Evolutionary conservation across 2,113 vertebrate genomes (phyloP).

Genomic region (Pelmatolapia mariae): DNA sequence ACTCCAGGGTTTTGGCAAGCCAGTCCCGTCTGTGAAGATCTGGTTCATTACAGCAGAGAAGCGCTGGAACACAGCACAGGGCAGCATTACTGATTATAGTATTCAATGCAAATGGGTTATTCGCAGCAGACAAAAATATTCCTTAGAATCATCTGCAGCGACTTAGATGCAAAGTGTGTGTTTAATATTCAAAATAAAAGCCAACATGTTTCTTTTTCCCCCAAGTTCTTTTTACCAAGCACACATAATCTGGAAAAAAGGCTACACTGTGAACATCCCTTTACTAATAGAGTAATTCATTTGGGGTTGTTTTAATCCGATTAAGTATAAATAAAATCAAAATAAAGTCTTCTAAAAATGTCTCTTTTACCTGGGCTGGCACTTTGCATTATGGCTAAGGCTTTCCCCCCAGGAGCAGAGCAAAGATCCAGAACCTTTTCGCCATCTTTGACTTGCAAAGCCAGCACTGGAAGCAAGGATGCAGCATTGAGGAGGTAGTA

Average conservation of each 20-base stretch:
- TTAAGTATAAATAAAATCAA: neutral
- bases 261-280: neutral
- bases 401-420: slow-evolving; percentile 93
- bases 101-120: neutral
- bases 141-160: neutral
- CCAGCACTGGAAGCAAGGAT: slow-evolving; percentile 88
- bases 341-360: neutral
- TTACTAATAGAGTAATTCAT: neutral
- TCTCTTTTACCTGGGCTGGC: slow-evolving; percentile 78
- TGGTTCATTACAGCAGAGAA: slow-evolving; percentile 86
- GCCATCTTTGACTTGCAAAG: slow-evolving; percentile 78
- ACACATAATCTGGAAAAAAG: neutral
- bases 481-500: slow-evolving; percentile 92
- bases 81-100: neutral
- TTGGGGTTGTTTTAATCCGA: neutral
- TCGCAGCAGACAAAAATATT: neutral
- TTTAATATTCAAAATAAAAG: neutral
- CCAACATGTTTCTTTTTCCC: neutral
- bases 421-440: slow-evolving; percentile 90
- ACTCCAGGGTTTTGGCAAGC: slow-evolving; percentile 83
- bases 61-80: slow-evolving; percentile 63
- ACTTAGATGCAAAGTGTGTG: neutral
- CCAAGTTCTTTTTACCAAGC: neutral
- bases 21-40: slow-evolving; percentile 75
- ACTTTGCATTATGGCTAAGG: slow-evolving; percentile 82